Evolutionary conservation across 92 coral and sea anemone species (phyloP).

Genomic region (Siderastrea radians): DNA sequence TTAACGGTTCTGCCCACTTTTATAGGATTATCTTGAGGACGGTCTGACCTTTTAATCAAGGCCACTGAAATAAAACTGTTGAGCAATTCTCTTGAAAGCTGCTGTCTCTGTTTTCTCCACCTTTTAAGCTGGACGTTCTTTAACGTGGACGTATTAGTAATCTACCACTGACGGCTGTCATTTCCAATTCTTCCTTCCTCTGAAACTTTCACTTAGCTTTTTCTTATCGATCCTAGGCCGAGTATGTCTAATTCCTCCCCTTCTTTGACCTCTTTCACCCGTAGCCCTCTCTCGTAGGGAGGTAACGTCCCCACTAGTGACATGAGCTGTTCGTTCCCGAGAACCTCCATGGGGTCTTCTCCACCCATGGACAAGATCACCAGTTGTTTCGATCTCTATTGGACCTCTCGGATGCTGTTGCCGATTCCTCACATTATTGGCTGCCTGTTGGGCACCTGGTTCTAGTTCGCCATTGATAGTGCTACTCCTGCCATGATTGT

Average conservation of each 20-base stretch:
- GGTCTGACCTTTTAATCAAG: too few relatives aligned
- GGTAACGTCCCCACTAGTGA: neutral
- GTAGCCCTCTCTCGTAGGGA: slow-evolving; percentile 9
- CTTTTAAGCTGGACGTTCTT: too few relatives aligned
- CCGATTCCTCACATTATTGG: slow-evolving; percentile 6
- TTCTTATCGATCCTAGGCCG: neutral
- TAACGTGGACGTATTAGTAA: too few relatives aligned
- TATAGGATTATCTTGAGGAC: too few relatives aligned
- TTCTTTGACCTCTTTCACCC: neutral
- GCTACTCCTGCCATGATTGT: neutral
- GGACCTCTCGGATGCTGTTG: slow-evolving; percentile 13
- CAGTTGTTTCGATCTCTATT: neutral
- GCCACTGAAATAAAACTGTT: too few relatives aligned
- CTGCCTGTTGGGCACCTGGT: neutral
- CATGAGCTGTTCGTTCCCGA: slow-evolving; percentile 18
- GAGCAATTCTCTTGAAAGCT: too few relatives aligned
- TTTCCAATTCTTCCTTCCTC: neutral
- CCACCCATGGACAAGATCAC: neutral
- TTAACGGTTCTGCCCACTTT: too few relatives aligned
- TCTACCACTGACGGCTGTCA: neutral
- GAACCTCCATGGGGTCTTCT: slow-evolving; percentile 6
- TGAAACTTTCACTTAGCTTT: neutral
- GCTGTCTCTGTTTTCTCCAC: too few relatives aligned
- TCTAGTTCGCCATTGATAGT: neutral
- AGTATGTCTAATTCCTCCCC: neutral